Base-by-base conservation (phyloP, 2,888 invertebrate genomes). In the Cryptus viduatorius region DNA sequence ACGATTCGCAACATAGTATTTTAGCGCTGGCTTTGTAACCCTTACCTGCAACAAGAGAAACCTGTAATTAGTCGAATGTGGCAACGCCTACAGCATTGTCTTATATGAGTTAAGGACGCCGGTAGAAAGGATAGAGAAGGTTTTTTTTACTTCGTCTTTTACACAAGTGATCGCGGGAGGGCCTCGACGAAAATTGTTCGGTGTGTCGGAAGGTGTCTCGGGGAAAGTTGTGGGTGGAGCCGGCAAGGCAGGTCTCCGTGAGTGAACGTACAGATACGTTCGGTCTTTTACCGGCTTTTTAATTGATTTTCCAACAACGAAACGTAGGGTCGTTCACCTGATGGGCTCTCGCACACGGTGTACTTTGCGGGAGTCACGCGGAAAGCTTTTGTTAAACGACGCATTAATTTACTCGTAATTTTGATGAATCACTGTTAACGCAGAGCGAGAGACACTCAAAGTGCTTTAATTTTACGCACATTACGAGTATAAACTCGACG, bases 21-120 rank as follows among this genome's bases (percentile, higher is more conserved):
- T 53, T 76, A 64, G 72, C 53, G 75, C 56, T 59, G 64, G 73
- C 59, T 79, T 59, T 76, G 56, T 77, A 73, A 86, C 78, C 80
- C 90, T 92, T 92, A 92, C 92, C 92, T 92, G 91, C 46, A 92
- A 92, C 89, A 88, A 87, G 86, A 87, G 86, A 87, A 88, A 85
- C 77, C 72, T 82, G 83, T 61, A 84, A 87, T 87, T 86, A 86
- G 84, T 48, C 14, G 75, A 71, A 67, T 48, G 50, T 50, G 46
- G 80, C 75, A 19, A 71, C 71, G 73, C 80, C 59, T 75, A 42
- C 69, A 29, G 75, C 42, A 83, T 72, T 79, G 77, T 68, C 75
- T 82, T 76, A 73, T 76, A 73, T 37, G 65, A 42, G 24, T 44
- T 73, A 44, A 67, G 73, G 72, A 48, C 37, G 56, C 42, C 50